These are phyloP conservation scores for Gambusia holbrooki DNA, from an alignment of 2,113 vertebrate species.

Conservation along the genomic window DNA sequence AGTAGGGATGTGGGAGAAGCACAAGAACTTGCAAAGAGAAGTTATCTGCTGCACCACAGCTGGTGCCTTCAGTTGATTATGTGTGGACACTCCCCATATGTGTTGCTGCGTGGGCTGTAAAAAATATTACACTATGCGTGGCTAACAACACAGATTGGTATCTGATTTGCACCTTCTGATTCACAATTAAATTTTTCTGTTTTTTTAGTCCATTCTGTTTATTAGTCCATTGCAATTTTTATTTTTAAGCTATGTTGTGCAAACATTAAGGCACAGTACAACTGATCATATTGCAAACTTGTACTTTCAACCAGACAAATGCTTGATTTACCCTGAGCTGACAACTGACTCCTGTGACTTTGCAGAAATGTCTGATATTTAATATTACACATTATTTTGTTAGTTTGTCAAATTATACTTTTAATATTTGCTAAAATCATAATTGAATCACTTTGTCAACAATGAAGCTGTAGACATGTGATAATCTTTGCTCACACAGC, in stretches of 20 bases:
- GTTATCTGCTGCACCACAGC: too few species aligned
- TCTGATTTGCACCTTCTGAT: too few species aligned
- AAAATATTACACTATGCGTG: too few species aligned
- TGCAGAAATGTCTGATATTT: background rate
- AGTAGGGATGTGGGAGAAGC: too few species aligned
- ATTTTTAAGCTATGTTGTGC: too few species aligned
- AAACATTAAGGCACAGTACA: background rate
- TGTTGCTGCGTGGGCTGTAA: too few species aligned
- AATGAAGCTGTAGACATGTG: background rate
- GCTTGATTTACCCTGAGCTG: background rate
- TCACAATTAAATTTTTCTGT: too few species aligned
- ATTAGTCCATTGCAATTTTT: background rate
- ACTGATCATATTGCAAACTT: background rate
- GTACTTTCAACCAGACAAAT: background rate
- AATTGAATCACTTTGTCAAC: constrained; percentile 1
- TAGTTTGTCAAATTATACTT: constrained; percentile 1
- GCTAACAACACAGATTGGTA: too few species aligned
- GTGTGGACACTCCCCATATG: too few species aligned
- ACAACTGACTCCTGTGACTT: background rate
- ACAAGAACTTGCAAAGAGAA: too few species aligned
- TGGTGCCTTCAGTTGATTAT: too few species aligned
- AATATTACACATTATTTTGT: background rate
- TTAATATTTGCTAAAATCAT: constrained; percentile 13
- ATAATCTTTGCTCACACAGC: background rate
- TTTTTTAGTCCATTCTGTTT: too few species aligned